Base-by-base conservation (phyloP, 92 coral and sea anemone genomes). In the Phenganax subtilis region DNA sequence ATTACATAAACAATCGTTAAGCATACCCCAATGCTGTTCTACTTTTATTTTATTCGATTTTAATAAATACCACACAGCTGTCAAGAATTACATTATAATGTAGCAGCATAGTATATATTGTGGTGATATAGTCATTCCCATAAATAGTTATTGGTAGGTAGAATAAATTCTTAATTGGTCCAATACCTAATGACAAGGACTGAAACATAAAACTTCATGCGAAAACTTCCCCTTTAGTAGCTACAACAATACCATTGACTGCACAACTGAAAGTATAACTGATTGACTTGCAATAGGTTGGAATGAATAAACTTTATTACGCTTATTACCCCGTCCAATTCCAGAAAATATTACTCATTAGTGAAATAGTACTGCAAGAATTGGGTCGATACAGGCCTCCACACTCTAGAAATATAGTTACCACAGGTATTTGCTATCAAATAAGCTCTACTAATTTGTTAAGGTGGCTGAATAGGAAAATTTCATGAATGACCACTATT, bases 381-480 rank as follows among this genome's bases (percentile, higher is more conserved):
- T 4, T 61, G 67, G 67, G 67, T 61, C 15, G 25, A 61, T n/a
- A n/a, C 25, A 61, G 25, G 0, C 29, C 67, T 61, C 67, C 25
- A 61, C 29, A 14, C 67, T 15, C 67, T 61, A 61, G 3, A 61
- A 61, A 61, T 61, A 0, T 61, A 28, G 67, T 20, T 61, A 61
- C 67, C 9, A 61, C 29, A 61, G 67, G 1, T 61, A 64, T 64
- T 64, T 68, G 6, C 73, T 37, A n/a, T 68, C 73, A 68, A 66
- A 66, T 2, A 51, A 27, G 31, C 72, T 7, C 10, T 27, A 15
- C 31, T 29, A 9, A 66, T 0, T 66, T 61, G n/a, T n/a, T n/a
- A 20, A 20, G 17, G 27, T 1, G 47, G 47, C 25, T 61, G 67
- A 15, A 7, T 61, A n/a, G n/a, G n/a, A n/a, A n/a, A n/a, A n/a